phyloP scores from a whole-genome alignment of 1,140 invertebrate genomes.

The Coelopa frigida region DNA sequence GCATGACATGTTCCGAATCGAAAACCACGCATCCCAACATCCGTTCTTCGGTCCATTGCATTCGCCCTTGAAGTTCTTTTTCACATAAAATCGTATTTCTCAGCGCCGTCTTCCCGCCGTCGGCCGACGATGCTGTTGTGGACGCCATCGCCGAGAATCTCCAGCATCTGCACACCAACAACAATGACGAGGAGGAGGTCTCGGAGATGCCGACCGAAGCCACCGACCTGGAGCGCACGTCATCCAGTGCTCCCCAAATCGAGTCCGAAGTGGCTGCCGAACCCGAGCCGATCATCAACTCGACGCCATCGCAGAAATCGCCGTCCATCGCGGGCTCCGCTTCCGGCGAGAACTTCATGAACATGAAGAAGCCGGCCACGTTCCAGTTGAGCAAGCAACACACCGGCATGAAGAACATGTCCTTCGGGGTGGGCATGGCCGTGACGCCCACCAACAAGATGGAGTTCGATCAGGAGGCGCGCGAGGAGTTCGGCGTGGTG shows the following conservation, averaged over 20 bases:
- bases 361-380: slow-evolving; percentile 19
- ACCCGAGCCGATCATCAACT: slow-evolving; percentile 16
- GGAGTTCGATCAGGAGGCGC: slow-evolving; percentile 39
- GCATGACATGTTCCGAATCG: too few species aligned
- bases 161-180: slow-evolving; percentile 18
- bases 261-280: slow-evolving; percentile 19
- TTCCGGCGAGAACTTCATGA: background rate
- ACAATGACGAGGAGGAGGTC: slow-evolving; percentile 8
- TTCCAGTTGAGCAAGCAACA: slow-evolving; percentile 42
- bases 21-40: too few species aligned
- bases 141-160: slow-evolving; percentile 24
- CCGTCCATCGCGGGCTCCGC: too few species aligned
- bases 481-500: slow-evolving; percentile 39
- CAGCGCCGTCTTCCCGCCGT: too few species aligned
- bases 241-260: too few species aligned
- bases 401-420: slow-evolving; percentile 42
- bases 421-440: slow-evolving; percentile 37
- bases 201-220: background rate
- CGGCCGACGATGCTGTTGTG: slow-evolving; percentile 18
- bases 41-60: too few species aligned
- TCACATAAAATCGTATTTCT: too few species aligned
- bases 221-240: background rate
- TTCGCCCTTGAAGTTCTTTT: too few species aligned
- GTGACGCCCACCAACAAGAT: slow-evolving; percentile 40
- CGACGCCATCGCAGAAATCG: slow-evolving; percentile 18